Evolutionary conservation across 2,113 vertebrate genomes (phyloP), one percentile per base, ranked within the genome.

Genomic region (Dasypus novemcinctus): DNA sequence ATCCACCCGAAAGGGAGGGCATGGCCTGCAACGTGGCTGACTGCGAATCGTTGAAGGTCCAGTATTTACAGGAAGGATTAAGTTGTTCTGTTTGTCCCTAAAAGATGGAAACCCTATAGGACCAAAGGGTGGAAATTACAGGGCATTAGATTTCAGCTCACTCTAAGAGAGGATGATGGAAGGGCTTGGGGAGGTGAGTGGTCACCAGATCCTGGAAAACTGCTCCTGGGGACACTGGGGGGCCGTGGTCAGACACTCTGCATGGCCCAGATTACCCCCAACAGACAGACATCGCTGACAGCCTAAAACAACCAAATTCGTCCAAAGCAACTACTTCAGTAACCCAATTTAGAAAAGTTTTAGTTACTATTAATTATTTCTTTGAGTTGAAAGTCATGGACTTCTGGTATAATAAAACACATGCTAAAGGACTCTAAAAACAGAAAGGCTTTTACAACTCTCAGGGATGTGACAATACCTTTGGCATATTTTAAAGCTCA

Each of bases 201-300:
- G 68, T 54, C 76, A 66, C 27, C 2, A 23, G 69, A 90, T 79
- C 3, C 43, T 8, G 15, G 57, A 54, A 36, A 27, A 41, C 5
- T 1, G 38, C 14, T 21, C 29, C 3, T 1, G 3, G n/a, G 6
- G 63, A 64, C 46, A 0, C 5, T 63, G 5, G 9, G 38, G 74
- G 84, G 38, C 17, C 25, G 46, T 1, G 5, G 31, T 38, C 57
- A 13, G 31, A 33, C 0, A n/a, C 68, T 54, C 61, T 1, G 0
- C 6, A 0, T 1, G 33, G 8, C n/a, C 15, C 18, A 23, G 52
- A 57, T 46, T 1, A 38, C 27, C 13, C 0, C 1, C 2, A 10
- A 12, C 17, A 57, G 36, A 49, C 69, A 71, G 9, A 14, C 25
- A 31, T n/a, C 4, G 13, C 52, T 27, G 27, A 33, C 72, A 90